Evolutionary conservation across 1,140 invertebrate genomes (phyloP), one percentile per base, ranked within the genome.

Genomic region (Magallana ariakensis): DNA sequence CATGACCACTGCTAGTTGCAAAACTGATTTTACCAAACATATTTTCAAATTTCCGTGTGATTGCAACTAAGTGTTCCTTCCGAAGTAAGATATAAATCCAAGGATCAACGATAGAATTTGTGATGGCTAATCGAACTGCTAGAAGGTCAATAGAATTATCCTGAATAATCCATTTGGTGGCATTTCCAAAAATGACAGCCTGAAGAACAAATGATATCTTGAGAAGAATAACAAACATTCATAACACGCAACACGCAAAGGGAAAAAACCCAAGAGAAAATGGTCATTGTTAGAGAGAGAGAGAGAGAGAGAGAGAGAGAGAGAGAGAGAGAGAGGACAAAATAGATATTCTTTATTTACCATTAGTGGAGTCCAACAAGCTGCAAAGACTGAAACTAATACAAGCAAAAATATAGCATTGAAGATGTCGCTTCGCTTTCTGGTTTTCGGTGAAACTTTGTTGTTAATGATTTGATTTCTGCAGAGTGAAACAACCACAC

Each of bases 401-500:
- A 56, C 80, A 33, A 82, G 10, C 33, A 82, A 16, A 11, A 82
- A 82, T 22, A 53, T 19, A 15, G 54, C 46, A 26, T 55, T 82
- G 46, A 55, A 82, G 46, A 82, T n/a, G 19, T 82, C 80, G 19
- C 53, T 55, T 56, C 54, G 53, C 15, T n/a, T 54, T 55, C 33
- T 16, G 8, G 53, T 53, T 5, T 16, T 53, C 15, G 19, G 19
- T 9, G 10, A n/a, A 19, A 53, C 19, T 1, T 7, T 16, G 9
- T 75, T 75, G 9, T 19, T 13, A 26, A 10, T 19, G 22, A 19
- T 22, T 16, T 54, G 13, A 19, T 82, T 82, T n/a, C 15, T 54
- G n/a, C 80, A 56, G 26, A 86, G 22, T 11, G 57, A 53, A 3
- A 86, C 8, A 19, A 86, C 58, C 6, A 86, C 85, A 57, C 60